Percentiles rank a stretch among this genome's conserved stretches.
These are phyloP conservation scores for Trilocha varians DNA, from an alignment of 2,888 invertebrate genomes.

Conservation along the genomic window DNA sequence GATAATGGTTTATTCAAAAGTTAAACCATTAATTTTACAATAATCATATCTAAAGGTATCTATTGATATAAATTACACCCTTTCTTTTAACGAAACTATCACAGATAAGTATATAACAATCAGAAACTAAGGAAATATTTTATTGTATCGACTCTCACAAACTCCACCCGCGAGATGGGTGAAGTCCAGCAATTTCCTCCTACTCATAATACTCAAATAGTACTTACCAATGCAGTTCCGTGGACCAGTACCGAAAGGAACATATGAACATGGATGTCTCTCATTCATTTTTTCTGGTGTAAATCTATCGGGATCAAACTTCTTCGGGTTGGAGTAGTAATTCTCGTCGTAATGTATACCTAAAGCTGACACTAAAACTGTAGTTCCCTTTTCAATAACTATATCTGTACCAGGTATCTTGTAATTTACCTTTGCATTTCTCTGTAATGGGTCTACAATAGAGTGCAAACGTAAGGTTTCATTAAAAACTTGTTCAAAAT, in stretches of 20 bases:
- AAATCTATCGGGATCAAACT: conserved; percentile 62
- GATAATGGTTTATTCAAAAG: too few relatives aligned
- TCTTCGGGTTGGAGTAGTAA: conserved; percentile 48
- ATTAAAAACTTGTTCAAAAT: conserved; percentile 43
- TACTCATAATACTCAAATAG: background rate
- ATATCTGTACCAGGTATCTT: conserved; percentile 39
- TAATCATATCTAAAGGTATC: too few relatives aligned
- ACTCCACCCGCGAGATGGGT: too few relatives aligned
- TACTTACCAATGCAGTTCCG: conserved; percentile 53
- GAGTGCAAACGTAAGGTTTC: conserved; percentile 58
- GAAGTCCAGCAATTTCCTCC: too few relatives aligned
- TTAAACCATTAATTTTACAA: too few relatives aligned
- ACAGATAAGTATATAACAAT: too few relatives aligned
- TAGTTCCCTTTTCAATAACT: conserved; percentile 33
- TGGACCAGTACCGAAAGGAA: conserved; percentile 55
- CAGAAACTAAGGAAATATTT: too few relatives aligned
- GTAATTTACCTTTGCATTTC: conserved; percentile 37
- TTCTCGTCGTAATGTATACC: conserved; percentile 51
- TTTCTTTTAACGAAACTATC: too few relatives aligned
- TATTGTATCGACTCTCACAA: too few relatives aligned
- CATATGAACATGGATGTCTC: conserved; percentile 38
- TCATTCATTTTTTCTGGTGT: conserved; percentile 27
- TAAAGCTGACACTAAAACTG: conserved; percentile 34
- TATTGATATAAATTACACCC: too few relatives aligned
- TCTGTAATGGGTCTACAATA: conserved; percentile 41